A percentile compares a stretch with the other conserved stretches of the same genome.
phyloP scores from a whole-genome alignment of 2,113 vertebrate genomes.

The Micromys minutus region DNA sequence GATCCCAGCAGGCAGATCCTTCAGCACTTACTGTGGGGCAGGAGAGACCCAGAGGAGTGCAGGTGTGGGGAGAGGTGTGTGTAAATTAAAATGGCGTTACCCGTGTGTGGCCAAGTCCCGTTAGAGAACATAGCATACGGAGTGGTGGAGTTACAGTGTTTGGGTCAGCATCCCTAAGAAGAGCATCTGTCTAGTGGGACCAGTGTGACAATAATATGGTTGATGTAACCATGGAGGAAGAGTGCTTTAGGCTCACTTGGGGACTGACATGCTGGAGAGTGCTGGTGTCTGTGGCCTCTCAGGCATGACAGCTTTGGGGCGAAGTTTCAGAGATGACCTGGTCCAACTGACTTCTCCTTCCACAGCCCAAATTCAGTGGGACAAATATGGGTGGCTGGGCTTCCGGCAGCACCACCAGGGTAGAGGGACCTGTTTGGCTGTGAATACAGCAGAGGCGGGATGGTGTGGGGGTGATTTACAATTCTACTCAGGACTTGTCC shows the following conservation, averaged over 20 bases:
- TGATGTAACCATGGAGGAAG: background rate
- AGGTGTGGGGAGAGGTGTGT: no score
- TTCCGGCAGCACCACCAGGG: background rate
- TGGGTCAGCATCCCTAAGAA: rapidly evolving
- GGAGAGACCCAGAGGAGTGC: rapidly evolving
- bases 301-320: background rate
- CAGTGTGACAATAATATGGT: no score
- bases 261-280: no score
- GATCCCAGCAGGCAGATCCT: no score
- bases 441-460: background rate
- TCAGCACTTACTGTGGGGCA: no score
- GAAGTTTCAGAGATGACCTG: background rate
- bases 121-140: background rate
- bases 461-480: no score
- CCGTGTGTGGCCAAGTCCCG: background rate
- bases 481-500: background rate
- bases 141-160: rapidly evolving
- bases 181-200: background rate
- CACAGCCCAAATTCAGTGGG: background rate
- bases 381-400: background rate
- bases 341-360: background rate
- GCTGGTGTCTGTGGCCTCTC: background rate
- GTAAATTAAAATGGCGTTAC: rapidly evolving
- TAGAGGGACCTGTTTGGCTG: background rate
- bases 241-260: background rate